Percentiles rank a stretch among this genome's conserved stretches.
These are phyloP conservation scores for Drosophila leonis DNA, from an alignment of 2,888 invertebrate species.

Conservation along the genomic window DNA sequence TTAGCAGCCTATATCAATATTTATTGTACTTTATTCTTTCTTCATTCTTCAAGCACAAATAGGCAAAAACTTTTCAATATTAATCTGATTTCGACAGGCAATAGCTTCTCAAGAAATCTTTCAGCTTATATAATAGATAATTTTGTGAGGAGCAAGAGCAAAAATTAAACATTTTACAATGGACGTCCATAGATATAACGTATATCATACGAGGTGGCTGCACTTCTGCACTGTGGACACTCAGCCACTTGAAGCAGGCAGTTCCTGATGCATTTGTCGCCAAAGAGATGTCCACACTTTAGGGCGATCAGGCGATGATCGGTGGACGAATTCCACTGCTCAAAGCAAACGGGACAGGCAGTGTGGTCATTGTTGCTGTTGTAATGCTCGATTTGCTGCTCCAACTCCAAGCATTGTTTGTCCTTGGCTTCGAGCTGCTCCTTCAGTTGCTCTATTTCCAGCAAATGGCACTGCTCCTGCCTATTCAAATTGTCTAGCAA, in stretches of 20 bases:
- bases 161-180: background rate
- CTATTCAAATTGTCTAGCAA: constrained; percentile 10
- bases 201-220: accelerated
- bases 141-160: background rate
- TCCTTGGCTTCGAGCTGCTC: constrained; percentile 14
- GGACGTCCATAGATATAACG: constrained; percentile 33
- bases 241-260: accelerated
- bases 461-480: constrained; percentile 28
- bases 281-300: constrained; percentile 44
- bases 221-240: constrained; percentile 34
- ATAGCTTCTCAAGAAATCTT: background rate
- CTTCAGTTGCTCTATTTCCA: constrained; percentile 1
- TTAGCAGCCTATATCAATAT: background rate
- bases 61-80: background rate
- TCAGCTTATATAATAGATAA: background rate
- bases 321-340: constrained; percentile 5
- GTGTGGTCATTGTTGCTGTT: constrained; percentile 2
- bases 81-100: background rate
- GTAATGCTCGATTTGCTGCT: constrained; percentile 6
- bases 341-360: constrained; percentile 38
- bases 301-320: constrained; percentile 32
- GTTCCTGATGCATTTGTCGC: constrained; percentile 17
- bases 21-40: background rate
- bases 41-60: background rate
- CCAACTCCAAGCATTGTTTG: constrained; percentile 16